phyloP scores from a whole-genome alignment of 1,140 invertebrate genomes.

The Anoplolepis gracilipes region DNA sequence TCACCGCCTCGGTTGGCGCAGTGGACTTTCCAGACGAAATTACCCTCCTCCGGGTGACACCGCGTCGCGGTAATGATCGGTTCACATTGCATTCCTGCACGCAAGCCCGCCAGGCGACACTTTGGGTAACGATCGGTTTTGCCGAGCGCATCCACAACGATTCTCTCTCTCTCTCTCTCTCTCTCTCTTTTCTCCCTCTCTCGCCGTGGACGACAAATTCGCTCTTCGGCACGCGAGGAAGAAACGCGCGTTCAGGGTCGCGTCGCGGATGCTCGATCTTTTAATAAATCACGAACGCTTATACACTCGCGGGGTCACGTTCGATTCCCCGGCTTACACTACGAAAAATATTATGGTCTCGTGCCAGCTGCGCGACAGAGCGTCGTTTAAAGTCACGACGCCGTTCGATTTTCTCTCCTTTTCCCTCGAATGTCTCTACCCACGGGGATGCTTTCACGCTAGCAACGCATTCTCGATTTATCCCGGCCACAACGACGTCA shows the following conservation, averaged over 20 bases:
- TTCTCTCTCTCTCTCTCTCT: too few relatives aligned
- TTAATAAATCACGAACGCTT: conserved; percentile 69
- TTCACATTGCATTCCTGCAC: conserved; percentile 82
- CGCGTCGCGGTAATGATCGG: conserved; percentile 79
- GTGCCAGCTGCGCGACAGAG: conserved; percentile 63
- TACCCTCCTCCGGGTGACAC: conserved; percentile 82
- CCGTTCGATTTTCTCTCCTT: conserved; percentile 10
- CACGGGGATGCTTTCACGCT: conserved; percentile 38
- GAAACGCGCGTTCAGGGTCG: conserved; percentile 41
- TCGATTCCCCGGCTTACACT: conserved; percentile 33
- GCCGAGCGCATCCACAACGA: conserved; percentile 56
- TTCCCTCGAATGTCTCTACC: not conserved
- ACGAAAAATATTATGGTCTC: conserved; percentile 59
- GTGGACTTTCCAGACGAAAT: conserved; percentile 80
- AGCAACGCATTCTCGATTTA: conserved; percentile 57
- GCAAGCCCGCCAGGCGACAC: conserved; percentile 85
- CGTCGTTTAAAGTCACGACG: conserved; percentile 50
- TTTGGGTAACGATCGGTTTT: conserved; percentile 83
- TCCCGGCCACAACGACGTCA: conserved; percentile 35
- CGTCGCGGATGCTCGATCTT: conserved; percentile 54
- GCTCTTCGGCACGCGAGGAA: not conserved
- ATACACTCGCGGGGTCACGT: conserved; percentile 62
- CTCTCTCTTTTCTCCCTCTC: too few relatives aligned
- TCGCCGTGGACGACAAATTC: conserved; percentile 41
- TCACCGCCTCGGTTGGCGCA: conserved; percentile 53